Evolutionary conservation across 2,797 vertebrate genomes (phyloP).

Genomic region (Melanotaenia trifasciata): DNA sequence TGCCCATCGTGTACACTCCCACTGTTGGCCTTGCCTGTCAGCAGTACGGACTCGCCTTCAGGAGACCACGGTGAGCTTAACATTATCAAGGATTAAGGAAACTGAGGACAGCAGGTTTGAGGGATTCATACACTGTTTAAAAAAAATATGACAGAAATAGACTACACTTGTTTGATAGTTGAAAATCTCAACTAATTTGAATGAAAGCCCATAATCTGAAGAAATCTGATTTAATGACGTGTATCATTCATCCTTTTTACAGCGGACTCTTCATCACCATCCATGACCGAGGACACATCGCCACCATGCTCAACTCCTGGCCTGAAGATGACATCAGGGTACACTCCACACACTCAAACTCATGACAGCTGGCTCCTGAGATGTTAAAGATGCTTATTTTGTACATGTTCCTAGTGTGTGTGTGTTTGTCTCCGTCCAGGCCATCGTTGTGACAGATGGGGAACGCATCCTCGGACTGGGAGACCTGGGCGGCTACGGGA

Average conservation of each 20-base stretch:
- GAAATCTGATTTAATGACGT: not conserved
- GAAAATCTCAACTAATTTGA: not conserved
- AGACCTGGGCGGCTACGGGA: slow-evolving; percentile 95
- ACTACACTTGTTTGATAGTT: not conserved
- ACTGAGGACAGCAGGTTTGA: no score
- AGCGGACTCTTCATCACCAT: slow-evolving; percentile 98
- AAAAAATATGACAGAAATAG: not conserved
- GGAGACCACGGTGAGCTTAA: slow-evolving; percentile 91
- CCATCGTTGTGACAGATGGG: slow-evolving; percentile 96
- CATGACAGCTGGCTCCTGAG: not conserved
- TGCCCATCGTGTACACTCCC: slow-evolving; percentile 98
- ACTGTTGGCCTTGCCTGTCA: slow-evolving; percentile 97
- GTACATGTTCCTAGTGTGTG: not conserved
- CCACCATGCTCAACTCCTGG: slow-evolving; percentile 97
- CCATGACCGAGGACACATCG: slow-evolving; percentile 95
- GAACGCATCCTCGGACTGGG: slow-evolving; percentile 96
- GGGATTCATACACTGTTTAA: not conserved
- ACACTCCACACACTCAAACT: not conserved
- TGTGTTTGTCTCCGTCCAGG: slow-evolving; percentile 75
- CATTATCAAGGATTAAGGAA: not conserved
- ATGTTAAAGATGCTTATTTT: not conserved
- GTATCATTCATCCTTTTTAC: slow-evolving; percentile 31
- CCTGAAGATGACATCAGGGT: slow-evolving; percentile 97
- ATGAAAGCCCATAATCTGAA: not conserved
- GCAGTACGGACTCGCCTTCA: slow-evolving; percentile 95